phyloP scores from a whole-genome alignment of 2,113 vertebrate species.

The Megalops atlanticus region DNA sequence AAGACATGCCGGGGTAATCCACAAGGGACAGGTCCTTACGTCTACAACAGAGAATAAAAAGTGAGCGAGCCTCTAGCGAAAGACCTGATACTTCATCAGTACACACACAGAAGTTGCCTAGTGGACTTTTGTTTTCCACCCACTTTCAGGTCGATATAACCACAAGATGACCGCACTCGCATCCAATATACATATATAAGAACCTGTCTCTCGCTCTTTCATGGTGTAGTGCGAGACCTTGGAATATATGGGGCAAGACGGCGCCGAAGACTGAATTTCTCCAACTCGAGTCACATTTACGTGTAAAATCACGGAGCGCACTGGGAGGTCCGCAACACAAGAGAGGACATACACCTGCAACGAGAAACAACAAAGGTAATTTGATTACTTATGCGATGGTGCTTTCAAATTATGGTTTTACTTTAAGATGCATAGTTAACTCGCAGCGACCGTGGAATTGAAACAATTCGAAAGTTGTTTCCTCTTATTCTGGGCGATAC shows the following conservation, averaged over 20 bases:
- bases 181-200: constrained; percentile 62
- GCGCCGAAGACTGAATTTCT: background rate
- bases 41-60: constrained; percentile 72
- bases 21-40: constrained; percentile 71
- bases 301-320: constrained; percentile 5
- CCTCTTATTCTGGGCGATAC: background rate
- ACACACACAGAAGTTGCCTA: constrained; percentile 48
- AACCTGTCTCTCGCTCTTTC: constrained; percentile 42
- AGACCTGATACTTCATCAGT: constrained; percentile 35
- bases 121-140: constrained; percentile 61
- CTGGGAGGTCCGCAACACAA: constrained; percentile 8
- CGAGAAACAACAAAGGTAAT: constrained; percentile 24
- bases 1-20: constrained; percentile 62
- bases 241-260: constrained; percentile 22
- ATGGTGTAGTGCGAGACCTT: constrained; percentile 49
- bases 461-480: background rate
- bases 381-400: background rate
- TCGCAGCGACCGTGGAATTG: background rate
- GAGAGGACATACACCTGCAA: background rate
- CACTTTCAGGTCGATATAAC: constrained; percentile 54
- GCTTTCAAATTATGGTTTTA: background rate
- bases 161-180: constrained; percentile 52
- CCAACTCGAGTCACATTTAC: background rate
- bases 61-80: constrained; percentile 53
- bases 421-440: background rate